Evolutionary conservation across 1,140 invertebrate species (phyloP), one percentile per base, ranked within the genome.

Genomic region (Megathymus violae): DNA sequence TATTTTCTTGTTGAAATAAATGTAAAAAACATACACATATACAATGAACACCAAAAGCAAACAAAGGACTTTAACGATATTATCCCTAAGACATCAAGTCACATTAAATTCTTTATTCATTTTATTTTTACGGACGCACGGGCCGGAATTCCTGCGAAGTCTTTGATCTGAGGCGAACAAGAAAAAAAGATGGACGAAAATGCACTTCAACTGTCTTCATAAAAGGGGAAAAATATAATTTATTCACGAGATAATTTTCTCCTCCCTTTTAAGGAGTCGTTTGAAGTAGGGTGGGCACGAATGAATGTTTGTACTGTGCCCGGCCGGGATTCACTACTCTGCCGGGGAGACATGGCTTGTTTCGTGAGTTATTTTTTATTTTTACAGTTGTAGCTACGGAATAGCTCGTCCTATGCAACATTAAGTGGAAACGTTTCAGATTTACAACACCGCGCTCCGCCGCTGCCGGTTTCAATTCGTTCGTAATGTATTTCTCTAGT

Each of bases 231-330:
- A 85, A 88, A 87, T 88, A 89, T 91, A 89, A 91, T 91, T 91
- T 91, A 90, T 90, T 90, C 88, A 90, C 80, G 78, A 89, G 85
- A 90, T 89, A 90, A 90, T 90, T 90, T 88, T 87, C 86, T 90
- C 78, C 78, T 78, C 83, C 78, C 80, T 84, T 80, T 76, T 78
- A 82, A 82, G 71, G 78, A 80, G 70, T 69, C 78, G 80, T 81
- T 85, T 85, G 78, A 82, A 83, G 76, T 78, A 69, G 83, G 85
- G 82, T 71, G 74, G 64, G 71, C 59, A 74, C 71, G 72, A 78
- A 81, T 85, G 73, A 80, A 81, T 85, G 81, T 87, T 88, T 86
- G 82, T 82, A 60, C 68, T 70, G 64, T 66, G 46, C 51, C 67
- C 59, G 66, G 69, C 50, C 69, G 68, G 58, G 62, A 44, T 72